Percentiles rank a stretch among this genome's conserved stretches.
These are phyloP conservation scores for Emydocephalus ijimae DNA, from an alignment of 2,113 vertebrate species.

Conservation along the genomic window DNA sequence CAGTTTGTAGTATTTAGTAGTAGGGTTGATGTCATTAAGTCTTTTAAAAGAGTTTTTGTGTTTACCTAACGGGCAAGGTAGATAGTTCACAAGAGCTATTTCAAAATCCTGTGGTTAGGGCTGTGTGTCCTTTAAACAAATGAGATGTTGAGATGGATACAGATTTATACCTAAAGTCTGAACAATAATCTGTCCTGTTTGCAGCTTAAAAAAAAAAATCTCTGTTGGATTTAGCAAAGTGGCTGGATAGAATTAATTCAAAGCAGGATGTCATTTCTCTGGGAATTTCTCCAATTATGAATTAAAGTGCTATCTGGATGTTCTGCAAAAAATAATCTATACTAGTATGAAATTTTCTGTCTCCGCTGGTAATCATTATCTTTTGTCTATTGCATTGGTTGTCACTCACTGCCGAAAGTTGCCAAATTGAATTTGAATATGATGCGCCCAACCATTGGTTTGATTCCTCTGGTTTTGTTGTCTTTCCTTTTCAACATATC, in stretches of 20 bases:
- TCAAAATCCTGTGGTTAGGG: background rate
- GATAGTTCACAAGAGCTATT: background rate
- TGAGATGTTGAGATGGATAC: background rate
- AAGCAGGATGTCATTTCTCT: background rate
- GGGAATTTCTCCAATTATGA: background rate
- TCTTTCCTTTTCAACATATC: background rate
- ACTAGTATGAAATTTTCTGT: background rate
- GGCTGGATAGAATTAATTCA: background rate
- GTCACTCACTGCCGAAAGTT: background rate
- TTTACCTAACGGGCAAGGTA: background rate
- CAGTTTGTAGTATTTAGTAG: background rate
- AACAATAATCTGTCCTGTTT: background rate
- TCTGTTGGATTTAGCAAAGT: background rate
- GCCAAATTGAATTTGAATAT: background rate
- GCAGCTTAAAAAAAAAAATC: background rate
- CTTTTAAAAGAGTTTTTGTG: background rate
- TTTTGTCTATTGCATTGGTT: background rate
- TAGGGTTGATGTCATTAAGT: background rate
- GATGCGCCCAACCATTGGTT: background rate
- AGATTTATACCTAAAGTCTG: background rate
- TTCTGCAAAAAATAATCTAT: background rate
- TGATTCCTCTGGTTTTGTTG: background rate
- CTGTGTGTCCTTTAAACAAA: background rate
- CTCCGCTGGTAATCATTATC: background rate
- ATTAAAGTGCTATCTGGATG: background rate